phyloP scores from a whole-genome alignment of 2,888 invertebrate genomes.

The Galeopsomyia nigrocyanea region DNA sequence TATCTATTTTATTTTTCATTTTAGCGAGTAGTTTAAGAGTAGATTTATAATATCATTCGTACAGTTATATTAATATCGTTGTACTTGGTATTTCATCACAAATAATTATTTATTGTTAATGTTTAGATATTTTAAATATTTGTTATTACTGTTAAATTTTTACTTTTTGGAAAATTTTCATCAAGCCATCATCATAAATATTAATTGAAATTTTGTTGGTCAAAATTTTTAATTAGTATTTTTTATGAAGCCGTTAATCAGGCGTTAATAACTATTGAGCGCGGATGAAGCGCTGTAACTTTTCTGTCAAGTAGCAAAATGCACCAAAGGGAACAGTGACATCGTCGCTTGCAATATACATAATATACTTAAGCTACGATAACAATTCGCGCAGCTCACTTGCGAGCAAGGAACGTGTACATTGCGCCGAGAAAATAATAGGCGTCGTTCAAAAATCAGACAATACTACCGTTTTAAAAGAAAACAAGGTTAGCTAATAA shows the following conservation, averaged over 20 bases:
- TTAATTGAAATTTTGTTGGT: conserved; percentile 39
- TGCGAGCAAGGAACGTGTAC: conserved; percentile 33
- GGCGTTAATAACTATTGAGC: neutral
- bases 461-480: conserved; percentile 51
- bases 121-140: conserved; percentile 39
- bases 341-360: conserved; percentile 34
- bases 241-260: neutral
- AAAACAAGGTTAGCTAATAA: conserved; percentile 29
- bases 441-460: conserved; percentile 56
- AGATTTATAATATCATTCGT: conserved; percentile 7
- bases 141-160: conserved; percentile 43
- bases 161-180: conserved; percentile 25
- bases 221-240: conserved; percentile 43
- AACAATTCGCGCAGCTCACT: conserved; percentile 7
- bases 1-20: conserved; percentile 29
- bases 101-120: conserved; percentile 44
- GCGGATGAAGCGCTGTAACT: neutral
- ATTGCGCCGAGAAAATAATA: conserved; percentile 30
- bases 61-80: conserved; percentile 20
- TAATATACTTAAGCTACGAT: conserved; percentile 26
- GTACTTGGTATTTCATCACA: conserved; percentile 18
- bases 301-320: conserved; percentile 10
- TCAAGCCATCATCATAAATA: conserved; percentile 22
- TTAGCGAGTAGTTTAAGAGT: neutral
- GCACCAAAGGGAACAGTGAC: conserved; percentile 30